Conservation (phyloP, 2,113 vertebrate species). For the Rhea pennata region DNA sequence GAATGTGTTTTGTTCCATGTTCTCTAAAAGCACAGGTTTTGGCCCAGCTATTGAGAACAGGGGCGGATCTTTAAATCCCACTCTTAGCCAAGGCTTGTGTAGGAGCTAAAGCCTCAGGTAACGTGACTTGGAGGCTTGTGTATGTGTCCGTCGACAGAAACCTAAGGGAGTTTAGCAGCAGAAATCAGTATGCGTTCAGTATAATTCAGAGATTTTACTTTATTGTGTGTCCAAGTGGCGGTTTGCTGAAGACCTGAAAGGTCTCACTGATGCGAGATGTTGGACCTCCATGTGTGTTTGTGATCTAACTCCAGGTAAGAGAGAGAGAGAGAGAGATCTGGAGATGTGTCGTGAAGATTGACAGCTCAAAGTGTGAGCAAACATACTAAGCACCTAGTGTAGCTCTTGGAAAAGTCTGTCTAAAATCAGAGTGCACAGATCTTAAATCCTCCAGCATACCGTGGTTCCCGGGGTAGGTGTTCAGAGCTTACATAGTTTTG, state of each 20-base stretch:
- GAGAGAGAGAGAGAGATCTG: too few relatives aligned
- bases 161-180: not conserved
- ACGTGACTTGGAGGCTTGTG: not conserved
- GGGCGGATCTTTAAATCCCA: not conserved
- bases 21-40: not conserved
- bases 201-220: not conserved
- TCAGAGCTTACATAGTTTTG: accelerated
- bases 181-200: not conserved
- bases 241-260: not conserved
- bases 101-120: not conserved
- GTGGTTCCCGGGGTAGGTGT: not conserved
- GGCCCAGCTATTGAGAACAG: not conserved
- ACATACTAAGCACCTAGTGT: accelerated
- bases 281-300: not conserved
- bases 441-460: not conserved
- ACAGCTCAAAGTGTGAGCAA: too few relatives aligned
- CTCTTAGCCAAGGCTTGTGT: accelerated
- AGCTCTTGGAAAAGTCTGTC: not conserved
- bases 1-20: not conserved
- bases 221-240: too few relatives aligned
- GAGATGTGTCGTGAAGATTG: not conserved
- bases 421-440: accelerated
- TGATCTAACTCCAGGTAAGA: too few relatives aligned
- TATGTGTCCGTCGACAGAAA: not conserved
- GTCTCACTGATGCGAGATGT: not conserved